Evolutionary conservation across 1,140 invertebrate genomes (phyloP).

Genomic region (Drosophila lacertosa): DNA sequence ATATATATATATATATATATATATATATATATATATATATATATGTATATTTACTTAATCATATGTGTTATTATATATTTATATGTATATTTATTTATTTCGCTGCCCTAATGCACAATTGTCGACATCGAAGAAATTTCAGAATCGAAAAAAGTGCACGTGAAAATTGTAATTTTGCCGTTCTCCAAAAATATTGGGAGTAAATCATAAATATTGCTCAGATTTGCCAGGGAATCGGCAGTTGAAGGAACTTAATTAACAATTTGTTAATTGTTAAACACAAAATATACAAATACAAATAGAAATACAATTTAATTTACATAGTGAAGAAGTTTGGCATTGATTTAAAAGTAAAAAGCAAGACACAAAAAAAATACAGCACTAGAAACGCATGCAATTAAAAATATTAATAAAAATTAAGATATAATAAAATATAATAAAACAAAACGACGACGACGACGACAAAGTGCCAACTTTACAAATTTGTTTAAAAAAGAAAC

Average conservation of each 20-base stretch:
- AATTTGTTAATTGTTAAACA: conserved; percentile 34
- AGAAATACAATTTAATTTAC: conserved; percentile 34
- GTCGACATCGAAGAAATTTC: conserved; percentile 45
- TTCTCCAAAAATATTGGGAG: conserved; percentile 30
- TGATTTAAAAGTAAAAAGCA: conserved; percentile 1
- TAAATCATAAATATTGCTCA: conserved; percentile 62
- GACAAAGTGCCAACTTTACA: conserved; percentile 52
- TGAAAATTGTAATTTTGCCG: conserved; percentile 5
- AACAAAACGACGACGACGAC: conserved; percentile 28
- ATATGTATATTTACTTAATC: conserved; percentile 63
- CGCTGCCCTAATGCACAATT: conserved; percentile 66
- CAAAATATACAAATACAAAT: conserved; percentile 33
- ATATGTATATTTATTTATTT: conserved; percentile 52
- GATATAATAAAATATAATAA: conserved; percentile 4
- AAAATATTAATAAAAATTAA: conserved; percentile 6
- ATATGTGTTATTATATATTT: conserved; percentile 47
- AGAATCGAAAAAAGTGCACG: conserved; percentile 60
- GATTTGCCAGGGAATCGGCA: conserved; percentile 42
- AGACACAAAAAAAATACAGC: conserved; percentile 27
- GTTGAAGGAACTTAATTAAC: conserved; percentile 73
- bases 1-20: conserved; percentile 49
- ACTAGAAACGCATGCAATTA: conserved; percentile 15
- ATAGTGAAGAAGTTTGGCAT: conserved; percentile 23
- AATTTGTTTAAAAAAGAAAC: conserved; percentile 53
- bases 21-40: conserved; percentile 44